phyloP scores from a whole-genome alignment of 2,113 vertebrate species.

The Syngnathus scovelli region DNA sequence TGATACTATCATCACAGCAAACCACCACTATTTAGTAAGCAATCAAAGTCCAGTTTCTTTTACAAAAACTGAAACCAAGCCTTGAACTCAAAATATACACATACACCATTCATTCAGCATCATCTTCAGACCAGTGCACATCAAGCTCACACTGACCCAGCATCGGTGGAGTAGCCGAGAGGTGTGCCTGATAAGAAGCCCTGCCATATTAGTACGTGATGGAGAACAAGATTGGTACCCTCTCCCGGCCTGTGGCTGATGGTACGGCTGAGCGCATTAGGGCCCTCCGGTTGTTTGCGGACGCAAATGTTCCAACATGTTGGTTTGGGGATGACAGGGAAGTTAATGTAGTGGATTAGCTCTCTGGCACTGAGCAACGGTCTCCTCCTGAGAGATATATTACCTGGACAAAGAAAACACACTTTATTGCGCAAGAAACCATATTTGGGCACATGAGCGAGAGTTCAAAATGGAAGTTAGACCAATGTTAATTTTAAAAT shows the following conservation, averaged over 20 bases:
- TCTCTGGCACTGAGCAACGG: neutral
- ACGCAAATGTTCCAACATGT: constrained; percentile 3
- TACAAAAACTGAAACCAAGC: neutral
- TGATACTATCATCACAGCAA: neutral
- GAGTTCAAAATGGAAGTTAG: neutral
- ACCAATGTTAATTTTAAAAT: neutral
- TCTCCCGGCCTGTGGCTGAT: constrained; percentile 10
- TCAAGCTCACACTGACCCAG: constrained; percentile 37
- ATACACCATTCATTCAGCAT: constrained; percentile 4
- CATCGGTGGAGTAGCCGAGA: constrained; percentile 26
- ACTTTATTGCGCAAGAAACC: neutral
- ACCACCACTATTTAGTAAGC: neutral
- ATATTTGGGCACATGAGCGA: neutral
- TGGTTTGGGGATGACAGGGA: constrained; percentile 1
- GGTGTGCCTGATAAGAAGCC: constrained; percentile 46
- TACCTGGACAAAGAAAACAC: neutral
- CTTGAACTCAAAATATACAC: constrained; percentile 6
- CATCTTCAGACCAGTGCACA: constrained; percentile 10
- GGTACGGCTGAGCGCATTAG: constrained; percentile 27
- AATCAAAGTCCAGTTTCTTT: neutral
- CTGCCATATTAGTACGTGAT: constrained; percentile 46
- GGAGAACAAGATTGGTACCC: constrained; percentile 27
- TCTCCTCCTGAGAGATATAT: neutral
- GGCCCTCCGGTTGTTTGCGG: constrained; percentile 11
- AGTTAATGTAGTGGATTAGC: constrained; percentile 30